Base-by-base conservation (phyloP, 2,113 vertebrate genomes). In the Miniopterus natalensis region DNA sequence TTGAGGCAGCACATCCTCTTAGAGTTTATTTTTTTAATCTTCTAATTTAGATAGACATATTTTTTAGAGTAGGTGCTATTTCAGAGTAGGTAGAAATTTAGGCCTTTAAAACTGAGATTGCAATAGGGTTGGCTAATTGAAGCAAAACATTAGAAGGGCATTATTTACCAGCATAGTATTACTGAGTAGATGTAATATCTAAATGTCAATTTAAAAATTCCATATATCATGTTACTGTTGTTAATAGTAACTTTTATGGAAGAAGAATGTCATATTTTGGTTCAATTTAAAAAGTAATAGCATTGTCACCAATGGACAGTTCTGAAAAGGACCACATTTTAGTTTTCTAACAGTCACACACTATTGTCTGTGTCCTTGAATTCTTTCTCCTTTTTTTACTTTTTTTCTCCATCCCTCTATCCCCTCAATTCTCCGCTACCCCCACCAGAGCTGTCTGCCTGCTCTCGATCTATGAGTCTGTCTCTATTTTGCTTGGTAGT, bases 201-300 rank as follows among this genome's bases (percentile, higher is more conserved):
- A 81, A 61, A 78, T 55, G 9, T 71, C 66, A n/a, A 75, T 88
- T 94, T 93, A 20, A 59, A 88, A 70, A 90, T 65, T 55, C 4
- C 42, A 1, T 81, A 36, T 66, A 21, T 12, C 29, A 1, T 63
- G 63, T 74, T 70, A 31, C 21, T 21, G 85, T 63, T 73, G 27
- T 45, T 89, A 73, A 85, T 73, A 45, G 51, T 55, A 66, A 90
- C 59, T 83, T 86, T 61, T 61, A 93, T 77, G 31, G 84, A 73
- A 74, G 17, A 86, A 92, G 40, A 89, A 80, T 29, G 42, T 59
- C 14, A 21, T 88, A 47, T 47, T 93, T 95, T 55, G 75, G 13
- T 49, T 94, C 1, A 45, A 4, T 68, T 87, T 2, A 13, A 53
- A 78, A 55, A 88, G 73, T 27, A 61, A 13, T 9, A 81, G 29